A percentile compares a stretch with the other conserved stretches of the same genome.
phyloP scores from a whole-genome alignment of 2,113 vertebrate species.

The Macquaria australasica region DNA sequence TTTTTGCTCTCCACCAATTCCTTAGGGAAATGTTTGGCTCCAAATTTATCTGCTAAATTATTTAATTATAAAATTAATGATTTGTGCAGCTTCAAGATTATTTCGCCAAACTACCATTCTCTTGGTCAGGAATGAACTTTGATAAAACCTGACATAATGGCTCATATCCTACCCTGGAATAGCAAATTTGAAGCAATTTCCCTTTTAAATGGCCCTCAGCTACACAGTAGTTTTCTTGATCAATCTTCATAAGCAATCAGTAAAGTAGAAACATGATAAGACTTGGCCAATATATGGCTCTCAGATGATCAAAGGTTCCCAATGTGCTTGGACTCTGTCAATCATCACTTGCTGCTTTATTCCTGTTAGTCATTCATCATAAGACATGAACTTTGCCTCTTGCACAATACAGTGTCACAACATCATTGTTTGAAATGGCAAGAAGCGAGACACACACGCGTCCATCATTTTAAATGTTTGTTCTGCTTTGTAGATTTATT shows the following conservation, averaged over 20 bases:
- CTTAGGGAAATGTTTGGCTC: too few relatives aligned
- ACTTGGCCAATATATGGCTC: neutral
- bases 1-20: too few relatives aligned
- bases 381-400: slow-evolving; percentile 29
- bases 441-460: neutral
- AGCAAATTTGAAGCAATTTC: too few relatives aligned
- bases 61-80: neutral
- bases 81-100: neutral
- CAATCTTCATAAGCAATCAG: neutral
- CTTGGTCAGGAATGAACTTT: neutral
- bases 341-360: slow-evolving; percentile 12
- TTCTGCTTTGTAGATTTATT: slow-evolving; percentile 16
- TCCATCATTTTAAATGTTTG: neutral
- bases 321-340: neutral
- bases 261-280: neutral
- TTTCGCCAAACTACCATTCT: neutral
- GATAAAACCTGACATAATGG: neutral
- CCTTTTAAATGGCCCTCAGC: too few relatives aligned
- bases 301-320: neutral
- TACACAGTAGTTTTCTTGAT: neutral
- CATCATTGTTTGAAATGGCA: neutral
- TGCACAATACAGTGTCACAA: neutral
- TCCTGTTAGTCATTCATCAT: neutral
- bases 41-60: too few relatives aligned
- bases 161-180: neutral